phyloP scores from a whole-genome alignment of 2,797 vertebrate species.

The Petrocephalus sullivani region DNA sequence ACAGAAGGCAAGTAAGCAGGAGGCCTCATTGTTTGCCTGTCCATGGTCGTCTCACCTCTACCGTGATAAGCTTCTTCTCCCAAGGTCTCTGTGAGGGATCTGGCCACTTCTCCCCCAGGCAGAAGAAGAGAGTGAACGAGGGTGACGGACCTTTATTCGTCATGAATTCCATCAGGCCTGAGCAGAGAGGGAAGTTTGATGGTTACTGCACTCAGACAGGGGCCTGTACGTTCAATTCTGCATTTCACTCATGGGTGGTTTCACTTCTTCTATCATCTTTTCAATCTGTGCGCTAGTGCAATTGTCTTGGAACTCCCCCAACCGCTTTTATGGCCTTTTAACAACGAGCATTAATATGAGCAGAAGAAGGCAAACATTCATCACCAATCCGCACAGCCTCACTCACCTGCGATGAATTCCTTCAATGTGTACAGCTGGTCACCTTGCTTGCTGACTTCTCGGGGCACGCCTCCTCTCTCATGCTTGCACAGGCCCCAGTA shows the following conservation, averaged over 20 bases:
- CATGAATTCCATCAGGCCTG: slow-evolving; percentile 68
- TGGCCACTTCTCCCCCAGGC: slow-evolving; percentile 79
- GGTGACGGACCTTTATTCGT: slow-evolving; percentile 45
- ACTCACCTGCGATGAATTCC: slow-evolving; percentile 65
- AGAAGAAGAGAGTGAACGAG: slow-evolving; percentile 71
- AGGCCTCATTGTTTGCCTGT: background rate
- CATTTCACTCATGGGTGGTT: background rate
- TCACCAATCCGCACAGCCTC: background rate
- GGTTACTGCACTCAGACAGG: background rate
- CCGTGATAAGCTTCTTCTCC: slow-evolving; percentile 77
- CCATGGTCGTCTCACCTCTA: slow-evolving; percentile 64
- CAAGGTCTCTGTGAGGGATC: slow-evolving; percentile 59
- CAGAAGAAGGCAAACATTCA: background rate
- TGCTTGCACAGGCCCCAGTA: slow-evolving; percentile 72
- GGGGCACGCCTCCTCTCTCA: slow-evolving; percentile 44
- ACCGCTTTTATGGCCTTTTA: background rate
- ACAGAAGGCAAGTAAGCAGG: slow-evolving; percentile 23
- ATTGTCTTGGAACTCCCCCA: background rate
- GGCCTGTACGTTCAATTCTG: background rate
- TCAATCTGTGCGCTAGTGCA: background rate
- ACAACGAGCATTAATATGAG: background rate
- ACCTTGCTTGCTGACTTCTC: slow-evolving; percentile 61
- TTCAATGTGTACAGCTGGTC: slow-evolving; percentile 53
- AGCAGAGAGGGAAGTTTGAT: background rate
- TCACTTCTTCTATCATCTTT: background rate